These are phyloP conservation scores for Siderastrea siderea DNA, from an alignment of 92 coral and sea anemone genomes.

Conservation along the genomic window DNA sequence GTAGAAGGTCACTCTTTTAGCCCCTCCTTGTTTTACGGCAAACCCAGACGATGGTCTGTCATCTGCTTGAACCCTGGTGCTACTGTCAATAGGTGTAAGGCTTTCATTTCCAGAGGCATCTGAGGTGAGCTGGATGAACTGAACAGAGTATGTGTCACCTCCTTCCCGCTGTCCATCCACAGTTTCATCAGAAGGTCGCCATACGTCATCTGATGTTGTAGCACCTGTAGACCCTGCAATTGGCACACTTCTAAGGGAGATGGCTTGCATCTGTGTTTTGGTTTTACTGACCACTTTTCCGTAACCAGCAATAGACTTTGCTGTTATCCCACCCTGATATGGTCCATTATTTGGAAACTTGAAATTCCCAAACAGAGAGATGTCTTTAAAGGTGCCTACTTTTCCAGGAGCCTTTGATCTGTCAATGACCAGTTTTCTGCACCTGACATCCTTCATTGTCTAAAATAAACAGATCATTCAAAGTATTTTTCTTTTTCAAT, in stretches of 20 bases:
- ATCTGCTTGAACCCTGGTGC: not conserved
- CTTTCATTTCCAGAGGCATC: not conserved
- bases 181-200: slow-evolving; percentile 7
- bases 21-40: slow-evolving; percentile 26
- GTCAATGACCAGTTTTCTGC: slow-evolving; percentile 45
- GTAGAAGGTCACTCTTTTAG: slow-evolving; percentile 40
- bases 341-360: slow-evolving; percentile 35
- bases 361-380: slow-evolving; percentile 49
- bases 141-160: slow-evolving; percentile 15
- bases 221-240: slow-evolving; percentile 39
- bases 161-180: not conserved
- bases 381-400: not conserved
- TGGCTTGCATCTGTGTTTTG: not conserved
- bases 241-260: slow-evolving; percentile 14
- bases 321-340: slow-evolving; percentile 25
- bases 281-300: slow-evolving; percentile 31
- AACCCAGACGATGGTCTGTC: slow-evolving; percentile 26
- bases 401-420: slow-evolving; percentile 33
- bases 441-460: slow-evolving; percentile 48
- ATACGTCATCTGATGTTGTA: slow-evolving; percentile 14
- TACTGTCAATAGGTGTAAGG: not conserved
- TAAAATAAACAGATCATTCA: slow-evolving; percentile 25
- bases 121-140: slow-evolving; percentile 15
- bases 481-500: not conserved
- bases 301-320: slow-evolving; percentile 43